Conservation (phyloP, 92 coral and sea anemone species). For the Palythoa heliodiscus region DNA sequence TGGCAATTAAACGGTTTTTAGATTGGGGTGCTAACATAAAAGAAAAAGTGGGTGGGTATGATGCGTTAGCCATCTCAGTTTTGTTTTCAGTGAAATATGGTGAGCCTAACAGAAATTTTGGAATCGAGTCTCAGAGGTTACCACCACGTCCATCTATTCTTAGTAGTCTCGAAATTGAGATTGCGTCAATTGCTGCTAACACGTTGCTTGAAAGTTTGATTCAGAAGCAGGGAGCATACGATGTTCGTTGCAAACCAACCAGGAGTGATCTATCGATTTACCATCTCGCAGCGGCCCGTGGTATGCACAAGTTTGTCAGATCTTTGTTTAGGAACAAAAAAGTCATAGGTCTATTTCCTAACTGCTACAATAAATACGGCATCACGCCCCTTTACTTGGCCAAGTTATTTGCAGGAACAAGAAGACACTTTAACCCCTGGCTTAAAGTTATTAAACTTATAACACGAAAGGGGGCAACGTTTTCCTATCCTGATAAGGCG, state of each 20-base stretch:
- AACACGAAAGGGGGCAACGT: conserved; percentile 3
- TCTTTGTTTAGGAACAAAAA: conserved; percentile 38
- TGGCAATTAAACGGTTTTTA: conserved; percentile 42
- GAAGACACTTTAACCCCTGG: conserved; percentile 41
- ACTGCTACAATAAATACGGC: conserved; percentile 65
- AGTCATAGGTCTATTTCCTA: conserved; percentile 31
- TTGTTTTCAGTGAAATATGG: conserved; percentile 30
- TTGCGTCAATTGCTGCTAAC: conserved; percentile 41
- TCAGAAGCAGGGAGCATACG: neutral
- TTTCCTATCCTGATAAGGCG: conserved; percentile 46
- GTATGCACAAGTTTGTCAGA: conserved; percentile 48
- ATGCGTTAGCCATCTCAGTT: conserved; percentile 37
- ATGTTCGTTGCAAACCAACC: conserved; percentile 21
- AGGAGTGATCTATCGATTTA: conserved; percentile 51
- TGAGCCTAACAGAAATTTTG: neutral
- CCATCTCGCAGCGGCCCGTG: conserved; percentile 77
- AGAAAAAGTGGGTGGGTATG: conserved; percentile 15
- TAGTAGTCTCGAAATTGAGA: conserved; percentile 45
- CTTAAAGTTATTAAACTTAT: conserved; percentile 45
- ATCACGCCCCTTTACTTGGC: conserved; percentile 74
- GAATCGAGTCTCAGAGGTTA: neutral
- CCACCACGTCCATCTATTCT: conserved; percentile 20
- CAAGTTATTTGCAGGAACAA: conserved; percentile 38
- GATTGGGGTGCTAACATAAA: conserved; percentile 37
- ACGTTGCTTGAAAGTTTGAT: neutral